phyloP scores from a whole-genome alignment of 2,797 vertebrate genomes.

The Macroramphosus scolopax region DNA sequence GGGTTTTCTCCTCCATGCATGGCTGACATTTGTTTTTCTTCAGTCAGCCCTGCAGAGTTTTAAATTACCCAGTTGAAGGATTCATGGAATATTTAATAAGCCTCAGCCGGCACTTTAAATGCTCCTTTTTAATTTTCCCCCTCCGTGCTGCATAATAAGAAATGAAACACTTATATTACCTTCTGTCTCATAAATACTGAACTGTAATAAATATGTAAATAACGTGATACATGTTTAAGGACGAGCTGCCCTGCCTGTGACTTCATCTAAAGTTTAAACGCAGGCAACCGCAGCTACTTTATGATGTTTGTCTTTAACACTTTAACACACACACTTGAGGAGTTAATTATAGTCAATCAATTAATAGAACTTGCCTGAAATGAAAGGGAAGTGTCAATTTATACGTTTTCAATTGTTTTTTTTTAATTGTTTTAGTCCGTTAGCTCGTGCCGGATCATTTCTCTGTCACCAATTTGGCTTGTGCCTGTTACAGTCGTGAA shows the following conservation, averaged over 20 bases:
- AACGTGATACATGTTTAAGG: constrained; percentile 18
- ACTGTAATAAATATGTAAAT: constrained; percentile 47
- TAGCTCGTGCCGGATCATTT: too few relatives aligned
- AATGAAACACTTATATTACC: constrained; percentile 50
- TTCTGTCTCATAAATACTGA: constrained; percentile 37
- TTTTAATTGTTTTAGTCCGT: too few relatives aligned
- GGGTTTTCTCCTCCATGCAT: constrained; percentile 36
- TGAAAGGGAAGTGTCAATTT: too few relatives aligned
- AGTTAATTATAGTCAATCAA: too few relatives aligned
- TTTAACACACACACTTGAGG: too few relatives aligned
- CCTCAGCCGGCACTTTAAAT: constrained; percentile 58
- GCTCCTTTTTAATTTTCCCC: constrained; percentile 45
- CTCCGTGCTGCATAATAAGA: constrained; percentile 48
- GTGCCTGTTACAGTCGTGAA: too few relatives aligned
- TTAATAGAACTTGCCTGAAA: too few relatives aligned
- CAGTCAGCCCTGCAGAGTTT: constrained; percentile 49
- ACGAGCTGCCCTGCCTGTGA: constrained; percentile 1
- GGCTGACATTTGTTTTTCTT: constrained; percentile 57
- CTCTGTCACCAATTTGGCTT: too few relatives aligned
- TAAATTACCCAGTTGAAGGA: constrained; percentile 60
- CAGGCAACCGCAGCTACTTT: constrained; percentile 6
- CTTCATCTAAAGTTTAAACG: constrained; percentile 20
- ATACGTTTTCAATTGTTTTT: too few relatives aligned
- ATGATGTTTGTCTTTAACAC: constrained; percentile 1
- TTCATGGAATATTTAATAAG: constrained; percentile 55